These are phyloP conservation scores for Sarcophaga carnaria DNA, from an alignment of 2,888 invertebrate species.

Conservation along the genomic window DNA sequence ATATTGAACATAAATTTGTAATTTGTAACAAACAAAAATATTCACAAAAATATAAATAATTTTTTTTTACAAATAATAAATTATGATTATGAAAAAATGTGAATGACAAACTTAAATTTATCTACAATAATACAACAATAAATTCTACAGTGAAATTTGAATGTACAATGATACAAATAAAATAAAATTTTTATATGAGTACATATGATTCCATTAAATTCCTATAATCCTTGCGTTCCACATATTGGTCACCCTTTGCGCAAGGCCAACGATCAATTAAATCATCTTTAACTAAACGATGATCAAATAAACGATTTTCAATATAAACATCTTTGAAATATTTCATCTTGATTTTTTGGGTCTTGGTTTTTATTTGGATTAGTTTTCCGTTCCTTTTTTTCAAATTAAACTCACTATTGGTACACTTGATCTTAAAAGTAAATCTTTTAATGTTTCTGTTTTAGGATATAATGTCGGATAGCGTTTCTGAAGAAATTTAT, in stretches of 20 bases:
- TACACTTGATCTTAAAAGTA: constrained; percentile 79
- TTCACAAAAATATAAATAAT: constrained; percentile 18
- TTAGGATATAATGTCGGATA: constrained; percentile 77
- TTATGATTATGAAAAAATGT: constrained; percentile 35
- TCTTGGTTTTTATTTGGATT: too few relatives aligned
- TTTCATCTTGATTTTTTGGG: constrained; percentile 72
- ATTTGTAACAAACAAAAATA: too few relatives aligned
- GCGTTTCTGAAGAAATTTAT: constrained; percentile 76
- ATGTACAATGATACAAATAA: constrained; percentile 29
- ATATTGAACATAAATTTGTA: constrained; percentile 14
- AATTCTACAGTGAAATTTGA: constrained; percentile 27
- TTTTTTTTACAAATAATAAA: constrained; percentile 22
- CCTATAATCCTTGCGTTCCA: constrained; percentile 80
- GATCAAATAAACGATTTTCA: constrained; percentile 81
- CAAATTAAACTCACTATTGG: constrained; percentile 79
- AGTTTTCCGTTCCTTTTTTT: not conserved
- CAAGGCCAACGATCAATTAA: constrained; percentile 79
- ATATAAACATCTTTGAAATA: constrained; percentile 76
- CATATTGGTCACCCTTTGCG: constrained; percentile 77
- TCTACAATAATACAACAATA: constrained; percentile 1
- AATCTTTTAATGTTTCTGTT: constrained; percentile 77
- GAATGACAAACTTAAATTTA: not conserved
- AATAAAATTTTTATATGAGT: constrained; percentile 66
- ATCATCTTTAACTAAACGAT: constrained; percentile 80
- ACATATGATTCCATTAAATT: constrained; percentile 82